Evolutionary conservation across 2,113 vertebrate genomes (phyloP), one percentile per base, ranked within the genome.

Genomic region (Oostethus manadensis): DNA sequence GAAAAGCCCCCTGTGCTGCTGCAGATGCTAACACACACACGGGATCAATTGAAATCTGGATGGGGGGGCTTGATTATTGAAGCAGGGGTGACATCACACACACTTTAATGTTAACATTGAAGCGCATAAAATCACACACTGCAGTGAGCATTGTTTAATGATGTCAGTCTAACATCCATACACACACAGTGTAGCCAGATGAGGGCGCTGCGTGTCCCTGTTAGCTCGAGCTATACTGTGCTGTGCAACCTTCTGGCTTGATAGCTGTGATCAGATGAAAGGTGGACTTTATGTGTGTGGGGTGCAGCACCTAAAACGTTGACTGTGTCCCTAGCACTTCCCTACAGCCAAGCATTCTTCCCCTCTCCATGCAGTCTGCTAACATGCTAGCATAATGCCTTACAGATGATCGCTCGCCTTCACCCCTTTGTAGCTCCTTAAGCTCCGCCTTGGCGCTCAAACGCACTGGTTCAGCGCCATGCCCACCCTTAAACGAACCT

Each of bases 331-430:
- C 13, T 40, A 51, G 35, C 22, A 14, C 55, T 51, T 71, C 2
- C 29, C 29, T 55, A 62, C 58, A 75, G 60, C 66, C 76, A 74
- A 77, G 72, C 38, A 3, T 60, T 72, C 29, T 63, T 78, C 62
- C 50, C 54, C 33, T 76, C 72, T 72, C 58, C 70, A 63, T 74
- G 63, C 56, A 59, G 57, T 71, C 64, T 75, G 71, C 72, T 51
- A 77, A 11, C 22, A 71, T 33, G 5, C 29, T 33, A 33, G 29
- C 43, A 74, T 84, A 83, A 86, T 83, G 56, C 70, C 66, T 78
- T 76, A 51, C 83, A 87, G 85, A 81, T 81, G 76, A 76, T 74
- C 14, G 51, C 66, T 71, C 64, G 60, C 68, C 66, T 38, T 8
- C 7, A 53, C 10, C 2, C 45, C 43, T 72, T 58, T 68, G 60